Conservation (phyloP, 2,888 invertebrate genomes). For the Lymantria monacha region DNA sequence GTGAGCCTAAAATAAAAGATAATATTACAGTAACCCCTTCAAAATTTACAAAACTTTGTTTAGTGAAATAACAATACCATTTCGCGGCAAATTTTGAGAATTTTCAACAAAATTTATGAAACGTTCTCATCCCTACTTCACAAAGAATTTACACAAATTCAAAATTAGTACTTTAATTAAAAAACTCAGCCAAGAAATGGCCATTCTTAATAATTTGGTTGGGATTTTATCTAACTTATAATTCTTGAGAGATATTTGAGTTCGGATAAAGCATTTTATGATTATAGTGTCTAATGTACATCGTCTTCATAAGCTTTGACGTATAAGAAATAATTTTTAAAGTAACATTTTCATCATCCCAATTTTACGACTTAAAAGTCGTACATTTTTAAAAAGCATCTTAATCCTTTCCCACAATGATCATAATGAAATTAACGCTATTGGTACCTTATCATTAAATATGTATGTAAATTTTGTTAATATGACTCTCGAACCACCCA, state of each 20-base stretch:
- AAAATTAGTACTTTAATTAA: constrained; percentile 49
- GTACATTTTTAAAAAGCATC: no score
- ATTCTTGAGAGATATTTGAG: constrained; percentile 10
- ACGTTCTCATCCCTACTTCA: constrained; percentile 34
- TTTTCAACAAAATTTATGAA: constrained; percentile 33
- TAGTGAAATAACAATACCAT: constrained; percentile 23
- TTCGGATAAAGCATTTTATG: not conserved
- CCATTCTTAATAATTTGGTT: constrained; percentile 40
- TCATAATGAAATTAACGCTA: no score
- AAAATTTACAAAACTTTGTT: constrained; percentile 10
- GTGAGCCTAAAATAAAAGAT: not conserved
- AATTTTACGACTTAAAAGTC: no score
- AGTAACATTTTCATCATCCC: no score
- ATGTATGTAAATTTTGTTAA: no score
- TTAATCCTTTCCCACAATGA: no score
- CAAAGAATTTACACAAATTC: constrained; percentile 36
- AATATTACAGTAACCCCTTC: constrained; percentile 5
- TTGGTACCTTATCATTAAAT: no score
- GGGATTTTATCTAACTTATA: constrained; percentile 41
- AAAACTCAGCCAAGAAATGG: constrained; percentile 33
- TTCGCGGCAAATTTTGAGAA: constrained; percentile 24
- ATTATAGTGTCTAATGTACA: no score
- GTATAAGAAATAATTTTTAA: no score
- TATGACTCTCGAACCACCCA: no score
- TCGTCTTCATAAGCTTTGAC: no score